Conservation (phyloP, 1,140 invertebrate genomes). For the Argopecten irradians region DNA sequence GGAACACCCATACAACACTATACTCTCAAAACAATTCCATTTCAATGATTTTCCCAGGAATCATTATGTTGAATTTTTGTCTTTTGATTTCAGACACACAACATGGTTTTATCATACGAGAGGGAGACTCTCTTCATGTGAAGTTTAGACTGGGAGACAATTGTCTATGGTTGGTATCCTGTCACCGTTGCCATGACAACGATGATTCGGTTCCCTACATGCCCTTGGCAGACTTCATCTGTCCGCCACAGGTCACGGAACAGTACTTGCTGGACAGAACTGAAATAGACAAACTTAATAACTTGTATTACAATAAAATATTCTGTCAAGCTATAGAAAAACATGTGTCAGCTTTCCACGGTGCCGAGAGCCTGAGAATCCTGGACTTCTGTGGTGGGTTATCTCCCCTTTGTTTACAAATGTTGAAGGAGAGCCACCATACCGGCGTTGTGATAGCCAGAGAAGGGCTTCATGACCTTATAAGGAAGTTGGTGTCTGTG, state of each 20-base stretch:
- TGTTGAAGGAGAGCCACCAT: conserved; percentile 47
- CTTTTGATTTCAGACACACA: conserved; percentile 45
- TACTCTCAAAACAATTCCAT: too few relatives aligned
- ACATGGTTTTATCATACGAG: conserved; percentile 50
- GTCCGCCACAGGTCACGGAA: background rate
- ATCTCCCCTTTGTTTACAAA: conserved; percentile 62
- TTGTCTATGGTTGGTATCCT: conserved; percentile 48
- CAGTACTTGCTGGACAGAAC: conserved; percentile 32
- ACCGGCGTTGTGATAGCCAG: conserved; percentile 49
- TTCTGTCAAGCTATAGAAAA: conserved; percentile 54
- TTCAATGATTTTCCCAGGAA: too few relatives aligned
- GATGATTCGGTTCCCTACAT: background rate
- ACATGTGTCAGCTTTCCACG: background rate
- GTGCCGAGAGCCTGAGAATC: conserved; percentile 37
- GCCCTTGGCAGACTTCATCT: background rate
- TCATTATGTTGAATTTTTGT: background rate
- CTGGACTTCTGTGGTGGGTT: conserved; percentile 55
- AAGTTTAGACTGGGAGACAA: conserved; percentile 50
- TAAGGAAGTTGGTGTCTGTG: conserved; percentile 48
- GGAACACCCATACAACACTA: too few relatives aligned
- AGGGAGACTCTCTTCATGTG: conserved; percentile 48
- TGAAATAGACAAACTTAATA: conserved; percentile 58
- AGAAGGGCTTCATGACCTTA: conserved; percentile 44
- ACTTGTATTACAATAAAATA: conserved; percentile 55
- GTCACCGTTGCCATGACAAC: background rate